A percentile compares a stretch with the other conserved stretches of the same genome.
These are phyloP conservation scores for Epinephelus fuscoguttatus DNA, from an alignment of 2,113 vertebrate genomes.

Conservation along the genomic window DNA sequence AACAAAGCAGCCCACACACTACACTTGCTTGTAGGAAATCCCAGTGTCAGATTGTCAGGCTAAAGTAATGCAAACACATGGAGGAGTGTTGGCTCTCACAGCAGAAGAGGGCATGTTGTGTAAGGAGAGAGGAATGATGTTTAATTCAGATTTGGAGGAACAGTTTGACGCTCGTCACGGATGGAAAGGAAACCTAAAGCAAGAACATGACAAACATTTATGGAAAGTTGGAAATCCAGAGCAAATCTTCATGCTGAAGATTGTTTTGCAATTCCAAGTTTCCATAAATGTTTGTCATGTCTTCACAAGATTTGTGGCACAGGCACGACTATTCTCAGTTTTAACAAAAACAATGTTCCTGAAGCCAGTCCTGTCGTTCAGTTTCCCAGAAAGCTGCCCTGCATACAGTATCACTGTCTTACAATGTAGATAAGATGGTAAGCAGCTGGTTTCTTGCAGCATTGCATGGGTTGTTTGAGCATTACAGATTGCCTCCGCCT, in stretches of 20 bases:
- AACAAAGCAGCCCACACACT: constrained; percentile 73
- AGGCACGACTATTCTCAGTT: not conserved
- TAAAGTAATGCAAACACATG: constrained; percentile 68
- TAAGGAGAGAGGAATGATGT: constrained; percentile 26
- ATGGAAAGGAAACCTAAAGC: constrained; percentile 10
- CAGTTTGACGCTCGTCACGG: not conserved
- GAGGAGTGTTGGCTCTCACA: constrained; percentile 65
- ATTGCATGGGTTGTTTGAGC: constrained; percentile 21
- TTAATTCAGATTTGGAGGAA: constrained; percentile 37
- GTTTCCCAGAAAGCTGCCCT: not conserved
- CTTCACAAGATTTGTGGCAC: not conserved
- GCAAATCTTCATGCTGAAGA: too few species aligned
- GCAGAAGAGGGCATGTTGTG: constrained; percentile 52
- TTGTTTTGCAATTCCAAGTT: not conserved
- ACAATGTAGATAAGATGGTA: not conserved
- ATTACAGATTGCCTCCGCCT: constrained; percentile 42
- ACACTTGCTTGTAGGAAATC: constrained; percentile 77
- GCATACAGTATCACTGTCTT: not conserved
- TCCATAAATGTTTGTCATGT: not conserved
- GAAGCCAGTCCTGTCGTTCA: not conserved
- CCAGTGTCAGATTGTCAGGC: constrained; percentile 76
- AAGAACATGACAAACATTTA: too few species aligned
- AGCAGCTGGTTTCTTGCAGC: constrained; percentile 27
- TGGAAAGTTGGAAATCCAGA: too few species aligned
- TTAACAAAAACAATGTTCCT: not conserved